Conservation (phyloP, 2,888 invertebrate genomes). For the Pollenia angustigena region DNA sequence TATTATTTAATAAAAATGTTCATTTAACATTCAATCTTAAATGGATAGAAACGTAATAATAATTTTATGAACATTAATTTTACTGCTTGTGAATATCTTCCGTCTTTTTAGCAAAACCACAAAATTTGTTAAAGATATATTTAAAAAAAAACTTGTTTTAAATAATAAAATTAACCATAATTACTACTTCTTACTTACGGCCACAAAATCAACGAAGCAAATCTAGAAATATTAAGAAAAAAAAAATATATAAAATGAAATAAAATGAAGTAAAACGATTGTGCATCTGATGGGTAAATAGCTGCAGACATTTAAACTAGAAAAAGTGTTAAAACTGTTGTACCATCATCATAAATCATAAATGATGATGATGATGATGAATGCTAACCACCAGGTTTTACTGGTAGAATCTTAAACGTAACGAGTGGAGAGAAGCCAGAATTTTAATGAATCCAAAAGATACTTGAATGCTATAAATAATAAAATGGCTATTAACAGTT, state of each 20-base stretch:
- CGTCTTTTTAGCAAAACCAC: constrained; percentile 4
- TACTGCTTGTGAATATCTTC: constrained; percentile 43
- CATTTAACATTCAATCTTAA: constrained; percentile 9
- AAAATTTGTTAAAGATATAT: constrained; percentile 45
- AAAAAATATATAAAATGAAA: background rate
- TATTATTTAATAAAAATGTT: constrained; percentile 13
- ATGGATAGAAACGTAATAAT: constrained; percentile 29
- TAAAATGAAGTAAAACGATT: constrained; percentile 28
- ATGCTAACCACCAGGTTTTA: constrained; percentile 26
- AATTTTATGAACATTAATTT: constrained; percentile 34
- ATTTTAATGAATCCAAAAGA: constrained; percentile 34
- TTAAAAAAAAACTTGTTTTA: constrained; percentile 51
- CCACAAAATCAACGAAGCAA: constrained; percentile 46
- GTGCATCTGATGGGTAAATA: background rate
- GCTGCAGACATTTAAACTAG: constrained; percentile 38
- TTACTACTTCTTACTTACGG: constrained; percentile 58
- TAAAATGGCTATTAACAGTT: constrained; percentile 42
- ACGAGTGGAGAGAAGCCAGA: constrained; percentile 24
- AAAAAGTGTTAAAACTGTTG: constrained; percentile 66
- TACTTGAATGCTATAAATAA: constrained; percentile 25
- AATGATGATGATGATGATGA: constrained; percentile 23
- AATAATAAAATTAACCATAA: constrained; percentile 59
- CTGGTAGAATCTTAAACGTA: constrained; percentile 15
- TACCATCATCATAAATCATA: constrained; percentile 61
- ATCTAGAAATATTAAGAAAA: constrained; percentile 4